Base-by-base conservation (phyloP, 2,797 vertebrate genomes). In the Fringilla coelebs region DNA sequence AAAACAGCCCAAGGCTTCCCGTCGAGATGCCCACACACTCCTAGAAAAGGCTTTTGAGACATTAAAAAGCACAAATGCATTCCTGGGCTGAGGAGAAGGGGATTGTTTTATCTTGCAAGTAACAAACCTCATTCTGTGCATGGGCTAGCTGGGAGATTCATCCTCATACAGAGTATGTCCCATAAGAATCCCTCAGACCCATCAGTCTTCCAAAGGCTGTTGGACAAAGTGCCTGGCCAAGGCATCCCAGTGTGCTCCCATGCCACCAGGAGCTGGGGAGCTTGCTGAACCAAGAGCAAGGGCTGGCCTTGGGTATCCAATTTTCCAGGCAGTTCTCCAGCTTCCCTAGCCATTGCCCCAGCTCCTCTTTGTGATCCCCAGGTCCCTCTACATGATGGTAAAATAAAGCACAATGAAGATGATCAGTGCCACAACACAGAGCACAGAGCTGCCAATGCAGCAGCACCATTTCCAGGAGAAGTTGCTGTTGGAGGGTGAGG, bases 271-370 rank as follows among this genome's bases (percentile, higher is more conserved):
- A 68, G 43, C 43, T 13, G 7, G 13, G 36, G 11, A 83, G 60
- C 28, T 80, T 1, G 0, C 38, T 40, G 10, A 71, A 48, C 36
- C 22, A 29, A 3, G 3, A 41, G 24, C 3, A 2, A 84, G 29
- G 34, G 17, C 28, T 73, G 31, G 12, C 17, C 21, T 13, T 31
- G 25, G 15, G n/a, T 48, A 70, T 10, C 17, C 19, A 31, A 1
- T 45, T 89, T 75, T 66, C 70, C 71, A 89, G 58, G 28, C 1
- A 3, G 12, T 52, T 17, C 63, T 36, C 57, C 72, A 79, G 32
- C 12, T 16, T 17, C 34, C 12, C 5, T 7, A 51, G 40, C n/a
- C 32, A 67, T 31, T 6, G 0, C 15, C 8, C 11, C 11, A 18
- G 25, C 8, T 78, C 32, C 16, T 73, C 20, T 58, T 36, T 29